phyloP scores from a whole-genome alignment of 92 coral and sea anemone genomes.

The Epizoanthus rinbou region DNA sequence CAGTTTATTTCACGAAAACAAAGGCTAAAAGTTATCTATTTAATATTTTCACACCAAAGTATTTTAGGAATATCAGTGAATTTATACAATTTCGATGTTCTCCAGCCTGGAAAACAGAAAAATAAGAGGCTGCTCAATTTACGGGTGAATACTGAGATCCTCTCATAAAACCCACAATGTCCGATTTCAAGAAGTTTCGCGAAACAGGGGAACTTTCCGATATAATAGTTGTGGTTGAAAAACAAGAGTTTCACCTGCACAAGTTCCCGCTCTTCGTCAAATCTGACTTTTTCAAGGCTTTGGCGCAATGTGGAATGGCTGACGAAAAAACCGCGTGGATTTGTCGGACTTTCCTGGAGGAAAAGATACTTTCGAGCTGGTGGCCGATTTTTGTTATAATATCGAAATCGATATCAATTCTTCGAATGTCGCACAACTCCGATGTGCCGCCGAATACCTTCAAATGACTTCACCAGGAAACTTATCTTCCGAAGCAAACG shows the following conservation, averaged over 20 bases:
- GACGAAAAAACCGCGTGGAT: slow-evolving; percentile 32
- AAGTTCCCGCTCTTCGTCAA: slow-evolving; percentile 42
- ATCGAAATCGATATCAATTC: slow-evolving; percentile 28
- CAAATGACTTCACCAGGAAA: slow-evolving; percentile 48
- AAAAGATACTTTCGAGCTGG: slow-evolving; percentile 19
- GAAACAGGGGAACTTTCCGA: slow-evolving; percentile 38
- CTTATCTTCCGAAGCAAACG: slow-evolving; percentile 27
- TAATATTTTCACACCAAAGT: too few relatives aligned
- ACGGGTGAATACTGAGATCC: too few relatives aligned
- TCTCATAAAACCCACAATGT: too few relatives aligned
- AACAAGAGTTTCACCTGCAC: slow-evolving; percentile 32
- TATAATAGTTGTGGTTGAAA: slow-evolving; percentile 21
- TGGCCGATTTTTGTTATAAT: slow-evolving; percentile 46
- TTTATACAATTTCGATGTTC: too few relatives aligned
- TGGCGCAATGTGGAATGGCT: slow-evolving; percentile 40
- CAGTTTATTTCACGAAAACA: too few relatives aligned
- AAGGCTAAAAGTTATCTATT: too few relatives aligned
- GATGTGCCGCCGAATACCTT: slow-evolving; percentile 49
- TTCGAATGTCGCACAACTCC: slow-evolving; percentile 37
- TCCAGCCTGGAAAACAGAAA: too few relatives aligned
- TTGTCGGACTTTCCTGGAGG: slow-evolving; percentile 44
- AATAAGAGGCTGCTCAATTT: too few relatives aligned
- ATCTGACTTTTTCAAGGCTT: slow-evolving; percentile 49
- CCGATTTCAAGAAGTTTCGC: slow-evolving; percentile 36
- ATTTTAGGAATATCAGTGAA: too few relatives aligned